Evolutionary conservation across 2,888 invertebrate genomes (phyloP), one percentile per base, ranked within the genome.

Genomic region (Drosophila algonquin): DNA sequence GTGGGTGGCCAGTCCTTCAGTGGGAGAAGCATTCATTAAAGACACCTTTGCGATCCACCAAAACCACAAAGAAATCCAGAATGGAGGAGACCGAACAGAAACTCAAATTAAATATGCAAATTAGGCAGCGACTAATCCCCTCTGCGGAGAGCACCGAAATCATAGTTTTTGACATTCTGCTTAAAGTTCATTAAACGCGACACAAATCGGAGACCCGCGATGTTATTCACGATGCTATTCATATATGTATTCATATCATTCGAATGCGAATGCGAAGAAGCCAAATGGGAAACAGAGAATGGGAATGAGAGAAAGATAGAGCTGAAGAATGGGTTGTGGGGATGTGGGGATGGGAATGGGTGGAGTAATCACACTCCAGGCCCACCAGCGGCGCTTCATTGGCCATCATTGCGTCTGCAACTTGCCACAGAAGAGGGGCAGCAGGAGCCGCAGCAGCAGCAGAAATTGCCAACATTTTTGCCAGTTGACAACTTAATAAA

Each of bases 401-500:
- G 21, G 21, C 44, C 44, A 54, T 54, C 54, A 54, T 53, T 40
- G 59, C 65, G 68, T 54, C 24, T 61, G 59, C 54, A 58, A 21
- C 58, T 46, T 53, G 21, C 48, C 50, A 63, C 53, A 58, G 14
- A 44, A 9, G 18, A 14, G 9, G 35, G 30, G 52, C 27, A 35
- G 27, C 53, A 45, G 45, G 10, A 12, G 40, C 18, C 18, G 18
- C 7, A 1, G 7, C 40, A 12, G 54, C 70, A 48, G 54, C 70
- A 48, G 55, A 56, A 79, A 84, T 84, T 82, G 85, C 74, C 75
- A 82, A 73, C 80, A 87, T 84, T 80, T 84, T 85, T 87, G 79
- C 85, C 72, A 59, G 87, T 85, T 85, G 85, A 85, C 85, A 85
- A 85, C 85, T 85, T 81, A 85, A 85, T 85, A 85, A 87, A 85